Evolutionary conservation across 2,888 invertebrate genomes (phyloP).

Genomic region (Amiota mariae): DNA sequence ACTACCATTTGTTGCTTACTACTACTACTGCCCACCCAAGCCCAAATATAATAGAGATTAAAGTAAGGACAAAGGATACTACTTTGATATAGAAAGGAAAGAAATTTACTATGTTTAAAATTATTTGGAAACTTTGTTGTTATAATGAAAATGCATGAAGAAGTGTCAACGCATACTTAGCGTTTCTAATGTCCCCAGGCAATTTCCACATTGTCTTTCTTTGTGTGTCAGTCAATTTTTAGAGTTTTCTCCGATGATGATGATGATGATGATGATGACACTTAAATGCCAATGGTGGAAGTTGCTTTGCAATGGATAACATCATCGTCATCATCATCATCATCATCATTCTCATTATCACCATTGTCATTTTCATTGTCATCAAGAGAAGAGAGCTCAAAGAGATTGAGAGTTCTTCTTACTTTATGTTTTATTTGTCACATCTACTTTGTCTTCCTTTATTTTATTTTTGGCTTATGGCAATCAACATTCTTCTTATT

Average conservation of each 20-base stretch:
- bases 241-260: background rate
- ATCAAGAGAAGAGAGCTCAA: no score
- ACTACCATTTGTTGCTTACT: background rate
- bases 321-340: no score
- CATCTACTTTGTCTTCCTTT: background rate
- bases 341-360: no score
- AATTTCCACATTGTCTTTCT: no score
- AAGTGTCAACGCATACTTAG: background rate
- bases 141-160: background rate
- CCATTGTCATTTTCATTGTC: no score
- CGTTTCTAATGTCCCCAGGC: background rate
- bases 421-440: background rate
- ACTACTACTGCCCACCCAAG: slow-evolving; percentile 42
- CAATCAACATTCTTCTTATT: slow-evolving; percentile 35
- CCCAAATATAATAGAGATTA: slow-evolving; percentile 48
- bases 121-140: background rate
- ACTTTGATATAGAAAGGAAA: background rate
- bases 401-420: background rate
- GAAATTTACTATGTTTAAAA: background rate
- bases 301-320: no score
- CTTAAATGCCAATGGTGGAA: background rate
- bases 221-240: background rate
- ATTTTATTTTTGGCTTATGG: background rate
- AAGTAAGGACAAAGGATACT: slow-evolving; percentile 57
- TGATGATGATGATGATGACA: background rate